These are phyloP conservation scores for Endomychus coccineus DNA, from an alignment of 2,888 invertebrate genomes.

Conservation along the genomic window DNA sequence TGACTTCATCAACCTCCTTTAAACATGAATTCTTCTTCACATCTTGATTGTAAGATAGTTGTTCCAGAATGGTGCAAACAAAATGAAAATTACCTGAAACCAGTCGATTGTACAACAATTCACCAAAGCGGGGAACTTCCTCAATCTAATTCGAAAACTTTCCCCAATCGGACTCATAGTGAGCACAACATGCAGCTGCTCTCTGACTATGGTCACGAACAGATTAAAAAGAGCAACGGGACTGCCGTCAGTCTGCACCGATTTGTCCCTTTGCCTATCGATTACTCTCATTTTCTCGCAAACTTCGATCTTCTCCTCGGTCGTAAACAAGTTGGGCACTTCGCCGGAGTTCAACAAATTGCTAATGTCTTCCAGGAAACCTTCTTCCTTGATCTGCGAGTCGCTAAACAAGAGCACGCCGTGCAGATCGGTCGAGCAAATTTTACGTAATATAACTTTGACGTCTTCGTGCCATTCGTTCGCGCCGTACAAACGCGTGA, in stretches of 20 bases:
- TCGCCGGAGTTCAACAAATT: slow-evolving; percentile 90
- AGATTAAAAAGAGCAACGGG: slow-evolving; percentile 85
- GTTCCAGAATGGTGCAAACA: too few relatives aligned
- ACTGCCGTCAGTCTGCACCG: slow-evolving; percentile 86
- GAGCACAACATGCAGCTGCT: slow-evolving; percentile 83
- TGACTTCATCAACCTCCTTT: too few relatives aligned
- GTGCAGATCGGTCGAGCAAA: slow-evolving; percentile 76
- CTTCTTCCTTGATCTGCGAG: slow-evolving; percentile 89
- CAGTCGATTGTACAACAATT: slow-evolving; percentile 96
- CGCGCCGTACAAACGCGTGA: slow-evolving; percentile 75
- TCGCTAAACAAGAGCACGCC: slow-evolving; percentile 88
- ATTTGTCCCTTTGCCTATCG: slow-evolving; percentile 80
- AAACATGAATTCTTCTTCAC: too few relatives aligned
- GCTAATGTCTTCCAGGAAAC: slow-evolving; percentile 87
- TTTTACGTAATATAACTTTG: slow-evolving; percentile 70
- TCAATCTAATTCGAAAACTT: slow-evolving; percentile 68
- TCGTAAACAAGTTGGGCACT: slow-evolving; percentile 80
- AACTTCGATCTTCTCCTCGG: slow-evolving; percentile 82
- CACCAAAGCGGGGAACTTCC: slow-evolving; percentile 88
- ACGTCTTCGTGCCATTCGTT: slow-evolving; percentile 90
- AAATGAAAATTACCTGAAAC: slow-evolving; percentile 66
- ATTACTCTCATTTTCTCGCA: slow-evolving; percentile 89
- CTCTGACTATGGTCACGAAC: slow-evolving; percentile 79
- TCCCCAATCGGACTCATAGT: slow-evolving; percentile 90
- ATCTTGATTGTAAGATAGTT: too few relatives aligned